Percentiles rank a stretch among this genome's conserved stretches.
Evolutionary conservation across 2,797 vertebrate genomes (phyloP).

Genomic region (Hemitrygon akajei): DNA sequence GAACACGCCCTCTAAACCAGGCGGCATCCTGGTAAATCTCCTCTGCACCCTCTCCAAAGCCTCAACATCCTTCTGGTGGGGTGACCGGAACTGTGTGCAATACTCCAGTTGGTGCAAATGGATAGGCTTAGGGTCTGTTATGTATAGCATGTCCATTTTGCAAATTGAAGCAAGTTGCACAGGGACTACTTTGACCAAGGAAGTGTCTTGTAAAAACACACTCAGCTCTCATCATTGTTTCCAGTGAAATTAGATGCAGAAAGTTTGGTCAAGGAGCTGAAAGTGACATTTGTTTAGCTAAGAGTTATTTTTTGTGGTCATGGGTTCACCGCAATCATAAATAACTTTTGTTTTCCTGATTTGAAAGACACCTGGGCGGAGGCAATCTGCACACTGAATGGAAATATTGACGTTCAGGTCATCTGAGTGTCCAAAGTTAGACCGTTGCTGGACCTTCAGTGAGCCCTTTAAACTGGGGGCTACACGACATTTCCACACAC

Average conservation of each 20-base stretch:
- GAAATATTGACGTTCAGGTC: background rate
- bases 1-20: too few relatives aligned
- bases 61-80: too few relatives aligned
- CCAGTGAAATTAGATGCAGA: background rate
- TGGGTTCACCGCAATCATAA: background rate
- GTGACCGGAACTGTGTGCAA: too few relatives aligned
- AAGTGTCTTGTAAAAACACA: background rate
- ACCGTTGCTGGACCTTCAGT: background rate
- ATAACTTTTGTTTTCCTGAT: background rate
- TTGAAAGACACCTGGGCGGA: background rate
- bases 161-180: background rate
- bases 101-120: background rate
- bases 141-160: background rate
- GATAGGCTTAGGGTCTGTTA: background rate
- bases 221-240: background rate
- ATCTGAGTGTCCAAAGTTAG: background rate
- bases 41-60: too few relatives aligned
- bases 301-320: background rate
- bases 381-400: background rate
- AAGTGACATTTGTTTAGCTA: background rate
- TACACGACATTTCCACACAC: background rate
- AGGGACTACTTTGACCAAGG: background rate
- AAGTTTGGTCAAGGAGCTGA: background rate
- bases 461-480: background rate
- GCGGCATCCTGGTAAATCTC: too few relatives aligned